These are phyloP conservation scores for Scelioninae gen. 1 DNA, from an alignment of 2,888 invertebrate species.

Conservation along the genomic window DNA sequence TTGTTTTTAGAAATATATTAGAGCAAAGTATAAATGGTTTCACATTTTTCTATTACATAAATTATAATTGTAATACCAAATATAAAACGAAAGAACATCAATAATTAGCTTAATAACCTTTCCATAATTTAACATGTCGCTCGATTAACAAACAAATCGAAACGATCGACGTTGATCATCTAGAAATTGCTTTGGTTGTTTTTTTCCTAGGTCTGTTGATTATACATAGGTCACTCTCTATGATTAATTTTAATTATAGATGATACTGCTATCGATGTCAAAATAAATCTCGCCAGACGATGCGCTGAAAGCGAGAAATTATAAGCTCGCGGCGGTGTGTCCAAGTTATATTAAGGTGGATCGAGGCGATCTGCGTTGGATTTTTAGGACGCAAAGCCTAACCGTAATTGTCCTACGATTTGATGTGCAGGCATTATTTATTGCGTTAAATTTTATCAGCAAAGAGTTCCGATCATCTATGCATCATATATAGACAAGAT, in stretches of 20 bases:
- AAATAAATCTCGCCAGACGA: constrained; percentile 46
- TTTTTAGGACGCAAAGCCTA: constrained; percentile 35
- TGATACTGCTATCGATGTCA: constrained; percentile 38
- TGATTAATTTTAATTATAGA: constrained; percentile 59
- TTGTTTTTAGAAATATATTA: not conserved
- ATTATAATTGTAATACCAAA: constrained; percentile 13
- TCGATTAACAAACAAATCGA: constrained; percentile 41
- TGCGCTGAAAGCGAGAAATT: constrained; percentile 37
- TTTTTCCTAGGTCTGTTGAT: constrained; percentile 20
- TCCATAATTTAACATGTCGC: constrained; percentile 32
- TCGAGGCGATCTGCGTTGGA: constrained; percentile 3
- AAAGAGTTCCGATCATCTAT: constrained; percentile 12
- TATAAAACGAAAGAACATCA: constrained; percentile 15
- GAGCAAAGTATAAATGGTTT: constrained; percentile 2
- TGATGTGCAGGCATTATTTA: constrained; percentile 42
- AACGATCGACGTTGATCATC: constrained; percentile 9
- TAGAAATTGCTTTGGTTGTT: constrained; percentile 19
- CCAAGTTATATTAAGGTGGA: constrained; percentile 35
- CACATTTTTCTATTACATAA: constrained; percentile 18
- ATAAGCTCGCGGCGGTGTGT: constrained; percentile 36
- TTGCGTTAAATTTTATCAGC: constrained; percentile 35
- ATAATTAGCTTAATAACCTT: constrained; percentile 36
- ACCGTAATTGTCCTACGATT: constrained; percentile 39
- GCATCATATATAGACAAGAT: constrained; percentile 8
- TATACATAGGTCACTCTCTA: constrained; percentile 35